phyloP scores from a whole-genome alignment of 1,140 invertebrate species.

The Wiebesia pumilae region DNA sequence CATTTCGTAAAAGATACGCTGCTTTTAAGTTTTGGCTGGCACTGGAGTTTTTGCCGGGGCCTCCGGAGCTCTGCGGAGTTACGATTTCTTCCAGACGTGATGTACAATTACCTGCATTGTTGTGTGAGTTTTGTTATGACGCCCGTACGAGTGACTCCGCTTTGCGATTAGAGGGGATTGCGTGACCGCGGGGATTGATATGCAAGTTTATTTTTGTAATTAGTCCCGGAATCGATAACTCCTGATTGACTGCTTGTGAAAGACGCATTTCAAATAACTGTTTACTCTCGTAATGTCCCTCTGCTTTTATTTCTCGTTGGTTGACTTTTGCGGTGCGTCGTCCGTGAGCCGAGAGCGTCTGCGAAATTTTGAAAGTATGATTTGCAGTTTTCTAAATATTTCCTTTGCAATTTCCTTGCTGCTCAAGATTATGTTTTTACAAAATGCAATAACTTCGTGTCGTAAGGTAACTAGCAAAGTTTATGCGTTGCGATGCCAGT shows the following conservation, averaged over 20 bases:
- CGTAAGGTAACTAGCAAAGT: too few relatives aligned
- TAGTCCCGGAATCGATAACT: background rate
- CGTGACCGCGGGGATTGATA: background rate
- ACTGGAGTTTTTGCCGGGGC: too few relatives aligned
- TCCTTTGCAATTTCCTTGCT: background rate
- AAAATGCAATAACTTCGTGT: too few relatives aligned
- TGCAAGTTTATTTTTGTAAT: background rate
- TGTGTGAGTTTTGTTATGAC: conserved; percentile 31
- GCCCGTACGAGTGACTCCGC: background rate
- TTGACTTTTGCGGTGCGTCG: background rate
- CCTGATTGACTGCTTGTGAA: background rate
- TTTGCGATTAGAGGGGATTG: background rate
- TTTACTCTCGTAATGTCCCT: background rate
- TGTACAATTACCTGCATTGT: conserved; percentile 42
- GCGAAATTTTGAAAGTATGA: background rate
- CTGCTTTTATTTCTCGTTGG: background rate
- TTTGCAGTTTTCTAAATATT: background rate
- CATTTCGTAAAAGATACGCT: conserved; percentile 4
- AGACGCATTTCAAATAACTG: background rate
- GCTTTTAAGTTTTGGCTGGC: conserved; percentile 2
- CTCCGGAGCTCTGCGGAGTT: too few relatives aligned
- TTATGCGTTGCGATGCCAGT: too few relatives aligned
- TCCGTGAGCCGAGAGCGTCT: background rate
- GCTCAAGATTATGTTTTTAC: too few relatives aligned
- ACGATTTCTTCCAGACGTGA: background rate